Evolutionary conservation across 2,113 vertebrate genomes (phyloP).

Genomic region (Microtus montanus): DNA sequence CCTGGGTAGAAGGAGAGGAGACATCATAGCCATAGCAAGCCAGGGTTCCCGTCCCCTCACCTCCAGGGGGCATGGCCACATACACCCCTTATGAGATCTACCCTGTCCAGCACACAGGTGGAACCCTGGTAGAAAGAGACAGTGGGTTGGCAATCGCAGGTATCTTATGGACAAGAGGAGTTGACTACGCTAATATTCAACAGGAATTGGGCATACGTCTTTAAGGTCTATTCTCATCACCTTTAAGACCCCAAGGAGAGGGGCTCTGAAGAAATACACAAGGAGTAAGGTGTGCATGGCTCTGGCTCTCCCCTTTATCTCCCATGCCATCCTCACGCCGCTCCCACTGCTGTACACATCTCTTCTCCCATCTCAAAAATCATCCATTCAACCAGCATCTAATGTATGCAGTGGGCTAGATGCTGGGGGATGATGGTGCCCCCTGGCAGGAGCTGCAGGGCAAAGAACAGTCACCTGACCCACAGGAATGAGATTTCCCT

Average conservation of each 20-base stretch:
- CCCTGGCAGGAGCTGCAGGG: fast-evolving
- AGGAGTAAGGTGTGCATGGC: background rate
- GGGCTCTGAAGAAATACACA: background rate
- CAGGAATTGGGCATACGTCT: fast-evolving
- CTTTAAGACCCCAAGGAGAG: background rate
- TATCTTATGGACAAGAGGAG: fast-evolving
- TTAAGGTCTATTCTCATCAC: no score
- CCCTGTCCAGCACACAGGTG: no score
- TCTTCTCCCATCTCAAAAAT: background rate
- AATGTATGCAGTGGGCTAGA: background rate
- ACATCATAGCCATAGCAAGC: fast-evolving
- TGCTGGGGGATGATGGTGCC: background rate
- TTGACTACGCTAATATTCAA: background rate
- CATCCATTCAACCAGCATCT: background rate
- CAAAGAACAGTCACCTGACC: no score
- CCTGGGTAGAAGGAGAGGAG: conserved; percentile 74
- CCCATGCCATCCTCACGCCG: background rate
- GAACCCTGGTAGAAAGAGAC: background rate
- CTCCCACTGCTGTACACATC: background rate
- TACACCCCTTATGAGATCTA: background rate
- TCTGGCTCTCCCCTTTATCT: background rate
- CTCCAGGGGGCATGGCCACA: background rate
- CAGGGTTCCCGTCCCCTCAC: background rate
- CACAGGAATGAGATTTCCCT: no score
- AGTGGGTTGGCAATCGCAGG: fast-evolving